phyloP scores from a whole-genome alignment of 2,888 invertebrate genomes.

The Epinotia bilunana region DNA sequence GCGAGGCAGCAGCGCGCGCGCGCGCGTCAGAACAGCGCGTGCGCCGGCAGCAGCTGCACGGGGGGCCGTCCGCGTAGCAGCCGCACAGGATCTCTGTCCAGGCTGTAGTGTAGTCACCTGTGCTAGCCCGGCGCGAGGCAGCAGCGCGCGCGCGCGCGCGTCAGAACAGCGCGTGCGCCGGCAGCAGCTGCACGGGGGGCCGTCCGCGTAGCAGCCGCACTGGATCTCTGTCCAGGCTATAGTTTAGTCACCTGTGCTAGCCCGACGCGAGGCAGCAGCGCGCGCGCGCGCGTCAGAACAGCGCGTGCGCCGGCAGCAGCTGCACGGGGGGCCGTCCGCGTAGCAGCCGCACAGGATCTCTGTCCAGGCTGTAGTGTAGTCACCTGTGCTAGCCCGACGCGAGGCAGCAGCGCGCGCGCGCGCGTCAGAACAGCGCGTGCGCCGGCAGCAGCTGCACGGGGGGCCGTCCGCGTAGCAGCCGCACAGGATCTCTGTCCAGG shows the following conservation, averaged over 20 bases:
- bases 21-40: too few species aligned
- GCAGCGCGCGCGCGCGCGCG: slow-evolving; percentile 54
- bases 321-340: slow-evolving; percentile 49
- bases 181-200: slow-evolving; percentile 65
- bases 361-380: slow-evolving; percentile 71
- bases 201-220: slow-evolving; percentile 54
- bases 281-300: too few species aligned
- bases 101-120: slow-evolving; percentile 47
- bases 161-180: slow-evolving; percentile 72
- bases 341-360: slow-evolving; percentile 83
- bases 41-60: too few species aligned
- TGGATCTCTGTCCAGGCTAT: too few species aligned
- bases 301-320: too few species aligned
- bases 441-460: too few species aligned
- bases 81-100: too few species aligned
- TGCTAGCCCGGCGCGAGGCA: slow-evolving; percentile 23
- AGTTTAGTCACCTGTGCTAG: not conserved
- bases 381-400: slow-evolving; percentile 4
- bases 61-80: slow-evolving; percentile 18
- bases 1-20: too few species aligned
- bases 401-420: too few species aligned
- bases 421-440: too few species aligned
- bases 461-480: slow-evolving; percentile 18
- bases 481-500: too few species aligned
- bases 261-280: not conserved